Evolutionary conservation across 2,888 invertebrate species (phyloP), one percentile per base, ranked within the genome.

Genomic region (Thumatha senex): DNA sequence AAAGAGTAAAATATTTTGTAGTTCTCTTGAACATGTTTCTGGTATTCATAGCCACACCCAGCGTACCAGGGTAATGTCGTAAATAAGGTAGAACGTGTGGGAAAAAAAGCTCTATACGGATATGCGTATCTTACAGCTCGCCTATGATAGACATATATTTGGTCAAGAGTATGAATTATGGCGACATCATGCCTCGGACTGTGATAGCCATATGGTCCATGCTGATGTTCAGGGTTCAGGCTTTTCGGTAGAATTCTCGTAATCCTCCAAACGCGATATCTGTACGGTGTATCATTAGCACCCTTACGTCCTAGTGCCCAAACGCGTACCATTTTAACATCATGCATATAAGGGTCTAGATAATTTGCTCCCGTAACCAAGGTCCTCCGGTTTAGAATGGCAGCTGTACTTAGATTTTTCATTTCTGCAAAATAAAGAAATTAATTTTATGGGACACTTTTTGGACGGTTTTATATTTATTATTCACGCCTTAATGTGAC

Each of bases 211-310:
- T 70, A 63, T 0, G 76, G 67, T 0, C 86, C 86, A n/a, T 85
- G 84, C 50, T 74, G 70, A 45, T 86, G 86, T 56, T 86, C 86
- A 0, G 76, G 73, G 48, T 80, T 86, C 7, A 55, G 30, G 51
- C 82, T 82, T 29, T 59, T 69, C 0, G 82, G 81, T 0, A 79
- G 50, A 0, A 82, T 0, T 11, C 84, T 69, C 40, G 73, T 63
- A 0, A 74, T 47, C 18, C 76, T 56, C 74, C 74, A 81, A 0
- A 80, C 82, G 11, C 84, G 61, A 40, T 82, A 84, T 45, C 83
- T 70, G 40, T 65, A 82, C 0, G 82, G 84, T 0, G 79, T 78
- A 9, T 47, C 58, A 34, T 71, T 46, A 0, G 0, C 0, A 0
- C 84, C 82, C 0, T 14, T 12, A 53, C 76, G 59, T 0, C 84